Evolutionary conservation across 2,888 invertebrate genomes (phyloP), one percentile per base, ranked within the genome.

Genomic region (Pteria penguin): DNA sequence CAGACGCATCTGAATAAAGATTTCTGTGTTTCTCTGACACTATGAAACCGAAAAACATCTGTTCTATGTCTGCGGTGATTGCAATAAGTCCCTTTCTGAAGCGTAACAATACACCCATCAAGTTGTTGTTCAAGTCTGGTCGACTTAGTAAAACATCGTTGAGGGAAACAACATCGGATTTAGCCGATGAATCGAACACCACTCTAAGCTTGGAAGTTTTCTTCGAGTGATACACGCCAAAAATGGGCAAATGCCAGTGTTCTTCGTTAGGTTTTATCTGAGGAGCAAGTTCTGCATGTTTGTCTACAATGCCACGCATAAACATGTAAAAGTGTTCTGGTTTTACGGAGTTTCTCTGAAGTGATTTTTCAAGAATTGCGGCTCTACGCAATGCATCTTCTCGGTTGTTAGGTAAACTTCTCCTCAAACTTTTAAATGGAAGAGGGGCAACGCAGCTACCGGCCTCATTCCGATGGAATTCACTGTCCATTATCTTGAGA

Each of bases 181-280:
- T 57, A 1, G 76, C 74, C 2, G 80, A 73, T 1, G 75, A 76
- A 67, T 79, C 80, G 61, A 77, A 79, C 8, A 81, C 79, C 3
- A 52, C 71, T 54, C 79, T 31, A 0, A 82, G 58, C 45, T 74
- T 36, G 4, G 36, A 24, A 4, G 61, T 52, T 54, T 74, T 74
- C 58, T 62, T 60, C 0, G 68, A 54, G 33, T 75, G 61, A 45
- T 70, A 76, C 0, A 79, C 74, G 1, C 77, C 80, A 58, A 79
- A n/a, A n/a, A n/a, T n/a, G n/a, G n/a, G n/a, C n/a, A n/a, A n/a
- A n/a, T n/a, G n/a, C n/a, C n/a, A n/a, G n/a, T n/a, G n/a, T n/a
- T n/a, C n/a, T n/a, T n/a, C n/a, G n/a, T n/a, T n/a, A n/a, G n/a
- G n/a, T n/a, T 33, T 22, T 18, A 66, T n/a, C 1, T 60, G 68